A percentile compares a stretch with the other conserved stretches of the same genome.
Evolutionary conservation across 1,140 invertebrate species (phyloP).

Genomic region (Neodiprion virginianus): DNA sequence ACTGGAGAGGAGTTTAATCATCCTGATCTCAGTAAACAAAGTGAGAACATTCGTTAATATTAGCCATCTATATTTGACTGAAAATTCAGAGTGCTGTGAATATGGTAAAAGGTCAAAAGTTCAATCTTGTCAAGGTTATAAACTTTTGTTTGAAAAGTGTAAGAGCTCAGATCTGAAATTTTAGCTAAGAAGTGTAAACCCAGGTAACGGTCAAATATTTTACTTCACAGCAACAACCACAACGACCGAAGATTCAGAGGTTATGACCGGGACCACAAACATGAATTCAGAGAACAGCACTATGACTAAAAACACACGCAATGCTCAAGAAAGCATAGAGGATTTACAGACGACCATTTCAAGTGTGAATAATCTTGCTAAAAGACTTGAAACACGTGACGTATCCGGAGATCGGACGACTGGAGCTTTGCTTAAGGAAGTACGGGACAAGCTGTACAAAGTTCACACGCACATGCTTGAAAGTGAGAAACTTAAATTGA

Average conservation of each 20-base stretch:
- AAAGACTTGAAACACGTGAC: slow-evolving; percentile 11
- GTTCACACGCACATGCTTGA: slow-evolving; percentile 27
- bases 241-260: slow-evolving; percentile 18
- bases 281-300: slow-evolving; percentile 15
- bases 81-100: slow-evolving; percentile 30
- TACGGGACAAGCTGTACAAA: not conserved
- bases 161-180: slow-evolving; percentile 33
- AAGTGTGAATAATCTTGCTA: slow-evolving; percentile 17
- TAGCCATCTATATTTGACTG: slow-evolving; percentile 19
- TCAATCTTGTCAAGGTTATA: slow-evolving; percentile 26
- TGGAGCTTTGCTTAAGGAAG: not conserved
- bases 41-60: slow-evolving; percentile 22
- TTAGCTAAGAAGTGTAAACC: slow-evolving; percentile 22
- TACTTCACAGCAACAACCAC: slow-evolving; percentile 24
- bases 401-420: not conserved
- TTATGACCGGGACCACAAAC: slow-evolving; percentile 9
- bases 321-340: slow-evolving; percentile 14
- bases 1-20: slow-evolving; percentile 16
- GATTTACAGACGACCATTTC: slow-evolving; percentile 22
- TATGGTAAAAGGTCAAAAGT: slow-evolving; percentile 8
- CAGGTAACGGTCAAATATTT: slow-evolving; percentile 33
- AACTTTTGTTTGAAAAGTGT: slow-evolving; percentile 27
- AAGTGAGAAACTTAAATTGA: slow-evolving; percentile 26
- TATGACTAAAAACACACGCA: not conserved
- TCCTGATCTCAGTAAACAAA: slow-evolving; percentile 9